Conservation (phyloP, 2,113 vertebrate genomes). For the Ancistrus triradiatus region DNA sequence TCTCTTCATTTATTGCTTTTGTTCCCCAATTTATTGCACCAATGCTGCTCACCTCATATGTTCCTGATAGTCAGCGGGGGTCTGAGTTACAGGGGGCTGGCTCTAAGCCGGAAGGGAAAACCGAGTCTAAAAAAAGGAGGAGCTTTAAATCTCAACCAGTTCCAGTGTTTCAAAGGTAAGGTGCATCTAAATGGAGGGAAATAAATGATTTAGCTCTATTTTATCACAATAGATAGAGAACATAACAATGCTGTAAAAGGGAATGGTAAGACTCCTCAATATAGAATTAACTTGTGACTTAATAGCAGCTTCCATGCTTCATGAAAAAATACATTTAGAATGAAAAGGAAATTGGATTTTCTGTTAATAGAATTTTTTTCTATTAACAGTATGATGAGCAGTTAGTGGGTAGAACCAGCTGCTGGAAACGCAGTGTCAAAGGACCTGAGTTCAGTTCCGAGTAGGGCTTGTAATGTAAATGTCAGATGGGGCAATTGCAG, state of each 20-base stretch:
- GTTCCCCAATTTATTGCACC: constrained; percentile 74
- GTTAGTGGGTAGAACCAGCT: too few relatives aligned
- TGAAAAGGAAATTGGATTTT: too few relatives aligned
- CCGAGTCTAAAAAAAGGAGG: constrained; percentile 96
- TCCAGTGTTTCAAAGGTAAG: constrained; percentile 89
- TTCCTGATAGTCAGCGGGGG: constrained; percentile 90
- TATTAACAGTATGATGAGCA: too few relatives aligned
- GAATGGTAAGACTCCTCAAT: too few relatives aligned
- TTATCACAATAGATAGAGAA: not conserved
- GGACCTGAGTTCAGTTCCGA: too few relatives aligned
- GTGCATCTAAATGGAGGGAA: constrained; percentile 36
- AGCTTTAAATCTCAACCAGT: constrained; percentile 81
- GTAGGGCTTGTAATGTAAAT: too few relatives aligned
- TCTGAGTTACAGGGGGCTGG: constrained; percentile 82
- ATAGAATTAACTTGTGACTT: too few relatives aligned
- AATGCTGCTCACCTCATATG: constrained; percentile 74
- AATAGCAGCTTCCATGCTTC: too few relatives aligned
- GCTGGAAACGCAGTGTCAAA: too few relatives aligned
- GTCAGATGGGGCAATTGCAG: too few relatives aligned
- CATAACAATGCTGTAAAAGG: too few relatives aligned
- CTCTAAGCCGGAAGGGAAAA: constrained; percentile 85
- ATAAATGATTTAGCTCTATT: not conserved
- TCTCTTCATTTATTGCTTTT: constrained; percentile 71
- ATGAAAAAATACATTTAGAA: not conserved
- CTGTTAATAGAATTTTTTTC: too few relatives aligned